These are phyloP conservation scores for Diaprepes abbreviatus DNA, from an alignment of 2,888 invertebrate species.

Conservation along the genomic window DNA sequence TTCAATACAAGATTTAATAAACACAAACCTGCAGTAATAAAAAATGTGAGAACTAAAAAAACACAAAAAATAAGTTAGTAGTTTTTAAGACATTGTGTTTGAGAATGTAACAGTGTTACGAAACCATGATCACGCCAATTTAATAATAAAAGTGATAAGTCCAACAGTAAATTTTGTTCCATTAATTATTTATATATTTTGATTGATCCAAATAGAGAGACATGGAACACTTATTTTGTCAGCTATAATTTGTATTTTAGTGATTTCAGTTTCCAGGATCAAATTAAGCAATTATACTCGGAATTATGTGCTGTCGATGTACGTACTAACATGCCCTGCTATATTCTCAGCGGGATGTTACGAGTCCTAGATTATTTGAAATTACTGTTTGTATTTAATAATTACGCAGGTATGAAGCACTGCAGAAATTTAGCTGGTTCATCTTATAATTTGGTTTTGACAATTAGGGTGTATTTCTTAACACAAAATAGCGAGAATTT, in stretches of 20 bases:
- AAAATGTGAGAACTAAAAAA: too few relatives aligned
- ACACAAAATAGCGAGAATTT: too few relatives aligned
- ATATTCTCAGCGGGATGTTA: not conserved
- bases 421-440: not conserved
- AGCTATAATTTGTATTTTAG: too few relatives aligned
- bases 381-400: conserved; percentile 14
- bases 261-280: not conserved
- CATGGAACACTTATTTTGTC: too few relatives aligned
- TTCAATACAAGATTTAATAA: too few relatives aligned
- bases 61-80: too few relatives aligned
- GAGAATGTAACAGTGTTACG: too few relatives aligned
- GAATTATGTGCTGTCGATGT: not conserved
- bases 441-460: not conserved
- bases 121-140: too few relatives aligned
- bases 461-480: not conserved
- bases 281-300: not conserved
- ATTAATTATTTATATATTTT: not conserved
- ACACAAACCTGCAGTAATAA: too few relatives aligned
- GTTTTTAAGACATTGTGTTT: too few relatives aligned
- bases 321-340: conserved; percentile 12
- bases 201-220: not conserved
- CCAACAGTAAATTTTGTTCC: too few relatives aligned
- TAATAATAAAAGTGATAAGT: too few relatives aligned
- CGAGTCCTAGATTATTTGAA: conserved; percentile 6
- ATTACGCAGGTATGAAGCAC: conserved; percentile 9